Conservation (phyloP, 2,113 vertebrate genomes). For the Mesitornis unicolor region DNA sequence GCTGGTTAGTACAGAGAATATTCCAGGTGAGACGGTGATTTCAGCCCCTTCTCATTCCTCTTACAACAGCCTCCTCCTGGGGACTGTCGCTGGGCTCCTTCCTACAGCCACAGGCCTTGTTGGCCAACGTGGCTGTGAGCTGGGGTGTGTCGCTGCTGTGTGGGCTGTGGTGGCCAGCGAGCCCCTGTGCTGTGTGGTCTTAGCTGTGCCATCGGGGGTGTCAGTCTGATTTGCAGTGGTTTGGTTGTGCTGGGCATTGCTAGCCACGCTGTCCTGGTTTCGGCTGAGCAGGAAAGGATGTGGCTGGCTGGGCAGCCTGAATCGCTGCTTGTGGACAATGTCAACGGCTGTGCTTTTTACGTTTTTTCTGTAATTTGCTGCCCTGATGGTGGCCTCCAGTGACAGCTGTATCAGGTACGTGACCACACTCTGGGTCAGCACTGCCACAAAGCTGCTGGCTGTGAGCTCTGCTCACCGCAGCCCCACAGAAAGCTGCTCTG, state of each 20-base stretch:
- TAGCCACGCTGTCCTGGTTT: neutral
- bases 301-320: neutral
- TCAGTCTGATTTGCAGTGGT: neutral
- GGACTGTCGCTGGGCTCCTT: neutral
- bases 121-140: neutral
- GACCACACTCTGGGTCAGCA: neutral
- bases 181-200: neutral
- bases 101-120: neutral
- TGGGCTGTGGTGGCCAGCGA: neutral
- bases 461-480: neutral
- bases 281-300: fast-evolving
- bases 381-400: neutral
- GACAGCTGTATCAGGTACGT: no score
- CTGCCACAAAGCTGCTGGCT: fast-evolving
- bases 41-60: neutral
- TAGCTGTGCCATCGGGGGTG: no score
- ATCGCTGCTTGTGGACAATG: neutral
- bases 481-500: neutral
- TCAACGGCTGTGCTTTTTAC: neutral
- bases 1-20: neutral
- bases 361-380: neutral
- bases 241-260: neutral
- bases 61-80: neutral
- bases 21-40: neutral
- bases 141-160: fast-evolving